Evolutionary conservation across 1,140 invertebrate species (phyloP).

Genomic region (Dysdera silvatica): DNA sequence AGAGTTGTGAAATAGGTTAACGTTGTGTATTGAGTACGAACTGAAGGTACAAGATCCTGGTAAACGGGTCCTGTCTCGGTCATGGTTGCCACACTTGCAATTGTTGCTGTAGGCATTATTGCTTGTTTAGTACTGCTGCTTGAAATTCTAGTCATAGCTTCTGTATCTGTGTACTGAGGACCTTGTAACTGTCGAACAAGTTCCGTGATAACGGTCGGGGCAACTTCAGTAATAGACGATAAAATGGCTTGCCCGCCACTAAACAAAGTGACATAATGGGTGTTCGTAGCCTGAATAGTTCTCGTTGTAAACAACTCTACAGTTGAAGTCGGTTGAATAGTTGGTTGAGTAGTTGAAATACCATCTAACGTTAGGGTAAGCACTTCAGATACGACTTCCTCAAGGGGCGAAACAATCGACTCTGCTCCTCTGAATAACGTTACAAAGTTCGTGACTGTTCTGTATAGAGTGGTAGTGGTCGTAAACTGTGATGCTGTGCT

Average conservation of each 20-base stretch:
- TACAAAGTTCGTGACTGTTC: conserved; percentile 62
- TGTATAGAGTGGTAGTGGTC: conserved; percentile 27
- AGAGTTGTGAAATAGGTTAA: conserved; percentile 36
- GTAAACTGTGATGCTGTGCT: not conserved
- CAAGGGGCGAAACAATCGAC: conserved; percentile 67
- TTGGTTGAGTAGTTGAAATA: too few relatives aligned
- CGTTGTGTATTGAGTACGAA: conserved; percentile 34
- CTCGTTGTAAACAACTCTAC: conserved; percentile 15
- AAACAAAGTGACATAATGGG: conserved; percentile 35
- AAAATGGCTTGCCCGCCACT: conserved; percentile 28
- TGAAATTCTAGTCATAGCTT: not conserved
- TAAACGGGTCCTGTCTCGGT: conserved; percentile 6
- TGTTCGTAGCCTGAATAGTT: conserved; percentile 32
- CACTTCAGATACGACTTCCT: conserved; percentile 53
- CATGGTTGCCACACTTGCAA: not conserved
- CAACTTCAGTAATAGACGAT: conserved; percentile 35
- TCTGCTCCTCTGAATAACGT: conserved; percentile 75
- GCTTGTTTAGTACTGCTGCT: not conserved
- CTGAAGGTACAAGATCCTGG: conserved; percentile 33
- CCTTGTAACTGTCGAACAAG: conserved; percentile 9
- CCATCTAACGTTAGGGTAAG: conserved; percentile 21
- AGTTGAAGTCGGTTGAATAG: not conserved
- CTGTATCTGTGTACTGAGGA: not conserved
- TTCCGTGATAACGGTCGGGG: conserved; percentile 32
- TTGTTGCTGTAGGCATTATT: not conserved